phyloP scores from a whole-genome alignment of 1,140 invertebrate genomes.

The Bombus superbus region DNA sequence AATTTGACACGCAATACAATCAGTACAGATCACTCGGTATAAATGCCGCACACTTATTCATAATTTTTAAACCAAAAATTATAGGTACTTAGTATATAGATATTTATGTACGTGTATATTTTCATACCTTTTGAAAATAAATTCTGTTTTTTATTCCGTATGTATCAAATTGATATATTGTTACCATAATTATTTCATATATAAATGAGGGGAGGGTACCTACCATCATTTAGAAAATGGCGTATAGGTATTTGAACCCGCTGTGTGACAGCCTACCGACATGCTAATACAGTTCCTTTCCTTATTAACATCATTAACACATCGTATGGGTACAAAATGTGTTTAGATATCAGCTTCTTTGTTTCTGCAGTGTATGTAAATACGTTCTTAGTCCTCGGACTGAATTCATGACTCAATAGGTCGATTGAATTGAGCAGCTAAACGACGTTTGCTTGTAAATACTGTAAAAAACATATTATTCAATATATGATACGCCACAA shows the following conservation, averaged over 20 bases:
- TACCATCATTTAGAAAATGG: constrained; percentile 56
- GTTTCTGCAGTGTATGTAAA: background rate
- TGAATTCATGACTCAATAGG: constrained; percentile 74
- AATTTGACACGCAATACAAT: constrained; percentile 66
- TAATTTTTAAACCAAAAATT: constrained; percentile 46
- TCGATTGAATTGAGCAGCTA: constrained; percentile 81
- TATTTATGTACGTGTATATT: constrained; percentile 44
- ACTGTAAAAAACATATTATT: constrained; percentile 60
- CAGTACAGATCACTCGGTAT: constrained; percentile 66
- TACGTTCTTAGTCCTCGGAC: background rate
- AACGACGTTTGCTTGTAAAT: constrained; percentile 76
- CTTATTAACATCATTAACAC: constrained; percentile 19
- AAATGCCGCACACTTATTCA: constrained; percentile 57
- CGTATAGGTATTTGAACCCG: constrained; percentile 58
- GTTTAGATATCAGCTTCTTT: background rate
- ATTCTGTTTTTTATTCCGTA: constrained; percentile 49
- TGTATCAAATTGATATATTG: constrained; percentile 57
- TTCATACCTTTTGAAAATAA: constrained; percentile 62
- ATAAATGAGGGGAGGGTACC: constrained; percentile 59
- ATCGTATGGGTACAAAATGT: background rate
- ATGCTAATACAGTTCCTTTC: constrained; percentile 24
- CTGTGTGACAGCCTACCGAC: constrained; percentile 52
- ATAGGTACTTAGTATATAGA: constrained; percentile 35
- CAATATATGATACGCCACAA: background rate
- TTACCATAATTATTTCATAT: constrained; percentile 44